Base-by-base conservation (phyloP, 2,888 invertebrate genomes). In the Eilema depressum region DNA sequence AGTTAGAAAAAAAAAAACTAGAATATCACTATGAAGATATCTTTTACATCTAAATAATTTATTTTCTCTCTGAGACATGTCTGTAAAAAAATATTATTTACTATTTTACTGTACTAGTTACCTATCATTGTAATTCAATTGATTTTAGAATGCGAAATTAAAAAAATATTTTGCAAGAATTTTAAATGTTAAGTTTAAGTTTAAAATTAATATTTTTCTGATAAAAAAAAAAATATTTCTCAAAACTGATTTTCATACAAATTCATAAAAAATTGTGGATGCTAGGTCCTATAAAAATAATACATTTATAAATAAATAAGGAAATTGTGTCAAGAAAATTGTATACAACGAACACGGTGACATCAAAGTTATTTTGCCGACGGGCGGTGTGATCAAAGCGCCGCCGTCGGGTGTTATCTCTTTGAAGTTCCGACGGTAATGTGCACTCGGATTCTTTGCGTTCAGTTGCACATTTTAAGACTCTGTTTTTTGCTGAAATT, bases 351-450 rank as follows among this genome's bases (percentile, higher is more conserved):
- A 66, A 72, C 59, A 70, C 67, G 63, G 71, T 77, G 75, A 82
- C 82, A 83, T 80, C 74, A 82, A 77, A 80, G 79, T 73, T 71
- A 75, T 70, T 83, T 86, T 86, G 87, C 91, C 93, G 91, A 83
- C 93, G 89, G 90, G 83, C 86, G 87, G 86, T 78, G 83, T 88
- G 85, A 90, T 92, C 87, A 93, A 91, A 91, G 89, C 68, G 81
- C 89, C 88, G 91, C 78, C 92, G 92, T 87, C 86, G 79, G 79
- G 76, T 73, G 74, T 65, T 75, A 74, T 82, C 80, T 77, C 88
- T 92, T 91, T 92, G 86, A 89, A 84, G 81, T 86, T 78, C 92
- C 91, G 92, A 88, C 90, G 90, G 91, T 77, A 84, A 82, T 75
- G 82, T 77, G 75, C 80, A 68, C 75, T 79, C 70, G 61, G 77